Percentiles rank a stretch among this genome's conserved stretches.
These are phyloP conservation scores for Clarias macrocephalus DNA, from an alignment of 2,113 vertebrate species.

Conservation along the genomic window DNA sequence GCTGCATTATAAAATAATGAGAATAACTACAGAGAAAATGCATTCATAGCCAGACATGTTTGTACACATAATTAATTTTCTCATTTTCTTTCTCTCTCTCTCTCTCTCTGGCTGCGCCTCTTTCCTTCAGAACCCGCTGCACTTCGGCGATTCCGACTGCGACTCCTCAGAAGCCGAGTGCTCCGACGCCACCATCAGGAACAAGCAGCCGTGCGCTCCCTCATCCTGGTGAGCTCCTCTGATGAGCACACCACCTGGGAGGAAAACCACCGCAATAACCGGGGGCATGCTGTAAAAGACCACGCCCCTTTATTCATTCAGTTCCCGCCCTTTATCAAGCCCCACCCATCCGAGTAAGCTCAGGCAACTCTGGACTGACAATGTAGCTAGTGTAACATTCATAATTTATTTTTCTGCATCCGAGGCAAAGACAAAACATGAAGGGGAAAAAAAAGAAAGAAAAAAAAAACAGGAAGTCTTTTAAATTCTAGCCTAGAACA, in stretches of 20 bases:
- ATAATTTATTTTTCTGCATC: slow-evolving; percentile 89
- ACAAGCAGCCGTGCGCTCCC: slow-evolving; percentile 87
- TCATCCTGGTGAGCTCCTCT: slow-evolving; percentile 86
- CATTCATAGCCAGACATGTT: neutral
- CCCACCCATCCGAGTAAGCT: slow-evolving; percentile 72
- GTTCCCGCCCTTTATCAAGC: slow-evolving; percentile 52
- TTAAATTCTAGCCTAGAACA: slow-evolving; percentile 39
- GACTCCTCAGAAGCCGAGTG: slow-evolving; percentile 95
- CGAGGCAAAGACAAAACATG: slow-evolving; percentile 71
- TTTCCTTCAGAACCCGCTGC: slow-evolving; percentile 82
- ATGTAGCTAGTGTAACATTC: slow-evolving; percentile 87
- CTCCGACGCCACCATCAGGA: slow-evolving; percentile 94
- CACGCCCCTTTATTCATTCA: slow-evolving; percentile 18
- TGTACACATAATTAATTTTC: neutral
- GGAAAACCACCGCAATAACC: slow-evolving; percentile 79
- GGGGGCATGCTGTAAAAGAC: slow-evolving; percentile 59
- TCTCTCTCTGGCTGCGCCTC: neutral
- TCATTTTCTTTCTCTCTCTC: neutral
- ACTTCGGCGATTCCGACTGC: slow-evolving; percentile 90
- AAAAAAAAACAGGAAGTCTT: slow-evolving; percentile 64
- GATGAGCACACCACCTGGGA: slow-evolving; percentile 50
- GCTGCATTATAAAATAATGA: neutral
- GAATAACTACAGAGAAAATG: neutral
- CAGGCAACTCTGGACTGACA: slow-evolving; percentile 93
- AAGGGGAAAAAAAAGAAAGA: no score